Evolutionary conservation across 2,888 invertebrate genomes (phyloP).

Genomic region (Colletes collaris): DNA sequence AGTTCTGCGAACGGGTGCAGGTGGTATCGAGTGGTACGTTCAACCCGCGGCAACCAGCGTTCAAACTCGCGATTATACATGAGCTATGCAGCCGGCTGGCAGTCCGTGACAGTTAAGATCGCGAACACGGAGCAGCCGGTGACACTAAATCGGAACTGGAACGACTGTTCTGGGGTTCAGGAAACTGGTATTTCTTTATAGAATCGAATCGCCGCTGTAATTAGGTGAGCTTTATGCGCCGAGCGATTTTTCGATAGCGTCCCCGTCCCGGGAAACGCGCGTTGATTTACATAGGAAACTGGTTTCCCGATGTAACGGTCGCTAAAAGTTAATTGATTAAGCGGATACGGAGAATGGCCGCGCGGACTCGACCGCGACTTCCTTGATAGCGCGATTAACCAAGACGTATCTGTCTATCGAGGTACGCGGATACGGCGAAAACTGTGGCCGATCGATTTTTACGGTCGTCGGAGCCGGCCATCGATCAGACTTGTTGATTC

Average conservation of each 20-base stretch:
- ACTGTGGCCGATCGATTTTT: not conserved
- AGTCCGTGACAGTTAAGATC: conserved; percentile 29
- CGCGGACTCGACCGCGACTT: conserved; percentile 8
- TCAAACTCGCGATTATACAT: conserved; percentile 49
- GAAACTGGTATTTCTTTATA: conserved; percentile 27
- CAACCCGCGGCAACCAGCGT: conserved; percentile 25
- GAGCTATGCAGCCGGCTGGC: conserved; percentile 29
- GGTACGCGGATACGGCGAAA: not conserved
- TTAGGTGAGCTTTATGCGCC: conserved; percentile 26
- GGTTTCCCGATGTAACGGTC: conserved; percentile 54
- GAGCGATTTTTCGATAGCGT: conserved; percentile 37
- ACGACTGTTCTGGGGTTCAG: conserved; percentile 12
- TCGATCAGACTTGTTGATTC: conserved; percentile 8
- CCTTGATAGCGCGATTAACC: conserved; percentile 48
- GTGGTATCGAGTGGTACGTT: conserved; percentile 62
- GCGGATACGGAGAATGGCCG: conserved; percentile 25
- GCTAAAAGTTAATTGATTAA: conserved; percentile 48
- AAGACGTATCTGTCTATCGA: conserved; percentile 45
- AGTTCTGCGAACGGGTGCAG: conserved; percentile 73
- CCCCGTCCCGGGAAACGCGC: conserved; percentile 18
- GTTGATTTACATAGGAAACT: conserved; percentile 55
- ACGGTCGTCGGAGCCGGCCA: not conserved
- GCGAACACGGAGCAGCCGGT: not conserved
- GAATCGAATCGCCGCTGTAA: conserved; percentile 30
- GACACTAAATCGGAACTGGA: conserved; percentile 26